Percentiles rank a stretch among this genome's conserved stretches.
Conservation (phyloP, 1,140 invertebrate species). For the Campoletis sonorensis region DNA sequence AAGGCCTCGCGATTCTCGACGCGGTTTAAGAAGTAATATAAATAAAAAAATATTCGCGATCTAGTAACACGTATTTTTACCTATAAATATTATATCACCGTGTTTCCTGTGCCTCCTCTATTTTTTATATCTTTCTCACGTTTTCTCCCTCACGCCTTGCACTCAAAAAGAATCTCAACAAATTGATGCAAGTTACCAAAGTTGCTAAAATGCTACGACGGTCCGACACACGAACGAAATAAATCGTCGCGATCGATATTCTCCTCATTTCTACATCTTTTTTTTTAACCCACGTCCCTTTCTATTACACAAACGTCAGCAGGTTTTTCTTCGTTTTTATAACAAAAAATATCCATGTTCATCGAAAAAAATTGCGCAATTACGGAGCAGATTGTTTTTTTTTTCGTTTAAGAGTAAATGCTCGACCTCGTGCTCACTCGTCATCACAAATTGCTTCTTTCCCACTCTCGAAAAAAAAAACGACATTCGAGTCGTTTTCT, state of each 20-base stretch:
- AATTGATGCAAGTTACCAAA: neutral
- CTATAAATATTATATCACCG: neutral
- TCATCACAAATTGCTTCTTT: slow-evolving; percentile 33
- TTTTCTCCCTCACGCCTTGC: neutral
- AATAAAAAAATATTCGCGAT: slow-evolving; percentile 18
- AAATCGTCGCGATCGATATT: neutral
- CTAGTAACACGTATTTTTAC: neutral
- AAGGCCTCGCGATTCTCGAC: neutral
- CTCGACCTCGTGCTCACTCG: no score
- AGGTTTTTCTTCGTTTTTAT: neutral
- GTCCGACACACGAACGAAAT: no score
- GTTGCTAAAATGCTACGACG: neutral
- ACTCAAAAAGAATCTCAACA: neutral
- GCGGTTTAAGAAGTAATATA: neutral
- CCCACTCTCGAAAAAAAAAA: neutral
- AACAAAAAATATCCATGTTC: neutral
- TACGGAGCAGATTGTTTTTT: neutral
- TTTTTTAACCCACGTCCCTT: neutral
- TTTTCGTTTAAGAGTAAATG: neutral
- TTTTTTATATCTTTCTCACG: neutral
- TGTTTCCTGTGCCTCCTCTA: neutral
- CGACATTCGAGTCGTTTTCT: slow-evolving; percentile 15
- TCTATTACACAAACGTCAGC: neutral
- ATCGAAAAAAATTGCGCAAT: neutral
- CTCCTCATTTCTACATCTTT: neutral